A percentile compares a stretch with the other conserved stretches of the same genome.
Conservation (phyloP, 2,888 invertebrate genomes). For the Ptychoptera contaminata region DNA sequence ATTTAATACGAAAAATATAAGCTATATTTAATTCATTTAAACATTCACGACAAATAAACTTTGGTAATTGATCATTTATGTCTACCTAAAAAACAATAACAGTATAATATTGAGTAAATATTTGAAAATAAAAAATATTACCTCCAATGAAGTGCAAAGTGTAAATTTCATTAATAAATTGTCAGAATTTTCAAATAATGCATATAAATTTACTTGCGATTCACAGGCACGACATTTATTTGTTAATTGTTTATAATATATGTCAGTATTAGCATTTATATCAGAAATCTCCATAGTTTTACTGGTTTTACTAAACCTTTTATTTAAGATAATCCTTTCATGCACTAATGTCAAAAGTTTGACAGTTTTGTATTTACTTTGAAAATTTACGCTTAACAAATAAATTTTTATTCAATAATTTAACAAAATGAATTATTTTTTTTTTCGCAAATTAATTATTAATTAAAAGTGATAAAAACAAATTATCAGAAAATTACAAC, state of each 20-base stretch:
- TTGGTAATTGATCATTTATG: slow-evolving; percentile 11
- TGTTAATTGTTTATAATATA: neutral
- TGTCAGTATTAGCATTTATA: no score
- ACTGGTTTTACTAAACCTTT: no score
- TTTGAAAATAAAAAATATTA: slow-evolving; percentile 2
- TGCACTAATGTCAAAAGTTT: no score
- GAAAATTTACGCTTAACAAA: no score
- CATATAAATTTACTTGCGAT: slow-evolving; percentile 2
- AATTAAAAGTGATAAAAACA: no score
- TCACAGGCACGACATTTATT: slow-evolving; percentile 9
- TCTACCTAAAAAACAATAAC: slow-evolving; percentile 10
- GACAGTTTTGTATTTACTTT: no score
- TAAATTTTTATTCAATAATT: no score
- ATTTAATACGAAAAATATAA: slow-evolving; percentile 13
- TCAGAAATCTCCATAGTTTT: no score
- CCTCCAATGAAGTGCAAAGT: slow-evolving; percentile 8
- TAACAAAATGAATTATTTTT: no score
- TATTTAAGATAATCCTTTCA: no score
- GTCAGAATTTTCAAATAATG: slow-evolving; percentile 6
- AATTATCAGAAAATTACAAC: no score
- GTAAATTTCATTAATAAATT: slow-evolving; percentile 8
- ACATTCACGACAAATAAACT: slow-evolving; percentile 12
- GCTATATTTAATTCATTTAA: slow-evolving; percentile 10
- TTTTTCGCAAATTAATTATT: no score
- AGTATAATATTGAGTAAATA: neutral